These are phyloP conservation scores for Myrmecophaga tridactyla DNA, from an alignment of 2,113 vertebrate genomes.

Conservation along the genomic window DNA sequence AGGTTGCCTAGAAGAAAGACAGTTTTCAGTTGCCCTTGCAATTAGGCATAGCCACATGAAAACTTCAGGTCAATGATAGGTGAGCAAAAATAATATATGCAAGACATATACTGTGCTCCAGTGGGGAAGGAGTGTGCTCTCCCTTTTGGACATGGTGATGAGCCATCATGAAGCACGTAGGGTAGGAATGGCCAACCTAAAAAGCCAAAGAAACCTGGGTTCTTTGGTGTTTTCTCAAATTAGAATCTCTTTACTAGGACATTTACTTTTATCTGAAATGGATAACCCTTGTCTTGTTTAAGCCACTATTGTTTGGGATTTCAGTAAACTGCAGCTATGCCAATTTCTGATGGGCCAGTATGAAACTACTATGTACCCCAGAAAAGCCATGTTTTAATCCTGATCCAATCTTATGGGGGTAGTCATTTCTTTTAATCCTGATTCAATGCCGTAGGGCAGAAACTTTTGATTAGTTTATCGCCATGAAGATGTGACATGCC, in stretches of 20 bases:
- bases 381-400: too few species aligned
- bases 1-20: not conserved
- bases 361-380: too few species aligned
- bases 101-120: not conserved
- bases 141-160: too few species aligned
- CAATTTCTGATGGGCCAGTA: too few species aligned
- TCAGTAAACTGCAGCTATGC: not conserved
- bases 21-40: not conserved
- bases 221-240: not conserved
- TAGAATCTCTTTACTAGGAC: not conserved
- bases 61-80: not conserved
- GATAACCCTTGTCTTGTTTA: not conserved
- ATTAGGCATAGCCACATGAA: not conserved
- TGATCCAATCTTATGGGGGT: too few species aligned
- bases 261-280: not conserved
- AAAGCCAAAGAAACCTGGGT: not conserved
- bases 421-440: too few species aligned
- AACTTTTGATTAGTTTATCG: too few species aligned
- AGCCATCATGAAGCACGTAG: not conserved
- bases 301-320: not conserved
- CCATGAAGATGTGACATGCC: too few species aligned
- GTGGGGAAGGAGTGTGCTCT: not conserved
- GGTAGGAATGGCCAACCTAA: not conserved
- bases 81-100: not conserved
- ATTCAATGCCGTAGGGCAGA: too few species aligned